These are phyloP conservation scores for Bombus affinis DNA, from an alignment of 1,140 invertebrate genomes.

Conservation along the genomic window DNA sequence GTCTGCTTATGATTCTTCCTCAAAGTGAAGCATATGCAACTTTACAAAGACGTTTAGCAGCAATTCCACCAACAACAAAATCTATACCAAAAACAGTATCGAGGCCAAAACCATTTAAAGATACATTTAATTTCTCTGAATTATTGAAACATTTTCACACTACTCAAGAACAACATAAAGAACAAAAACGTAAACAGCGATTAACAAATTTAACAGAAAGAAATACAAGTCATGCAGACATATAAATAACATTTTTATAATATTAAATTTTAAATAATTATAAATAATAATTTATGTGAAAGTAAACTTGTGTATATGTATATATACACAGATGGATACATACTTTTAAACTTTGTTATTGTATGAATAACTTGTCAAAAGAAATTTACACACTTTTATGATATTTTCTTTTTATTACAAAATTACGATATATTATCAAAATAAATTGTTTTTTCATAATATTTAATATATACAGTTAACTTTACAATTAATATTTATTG, in stretches of 20 bases:
- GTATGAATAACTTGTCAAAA: conserved; percentile 15
- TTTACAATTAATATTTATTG: neutral
- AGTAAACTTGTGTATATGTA: conserved; percentile 10
- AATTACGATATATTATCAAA: conserved; percentile 12
- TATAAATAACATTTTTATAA: conserved; percentile 58
- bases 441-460: conserved; percentile 38
- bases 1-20: conserved; percentile 98
- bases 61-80: conserved; percentile 88
- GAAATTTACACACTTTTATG: neutral
- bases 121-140: conserved; percentile 83
- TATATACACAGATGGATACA: neutral
- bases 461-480: neutral
- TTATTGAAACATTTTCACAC: conserved; percentile 86
- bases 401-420: conserved; percentile 24
- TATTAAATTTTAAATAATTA: conserved; percentile 27
- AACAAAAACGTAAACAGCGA: conserved; percentile 83
- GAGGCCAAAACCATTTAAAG: conserved; percentile 77
- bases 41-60: conserved; percentile 93
- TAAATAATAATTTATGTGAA: conserved; percentile 27
- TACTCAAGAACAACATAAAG: conserved; percentile 86
- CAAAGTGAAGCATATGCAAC: conserved; percentile 98
- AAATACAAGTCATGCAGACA: conserved; percentile 70
- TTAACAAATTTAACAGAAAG: conserved; percentile 72
- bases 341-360: conserved; percentile 51
- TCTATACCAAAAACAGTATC: conserved; percentile 69